A percentile compares a stretch with the other conserved stretches of the same genome.
These are phyloP conservation scores for Epizoanthus fatuus DNA, from an alignment of 92 coral and sea anemone species.

Conservation along the genomic window DNA sequence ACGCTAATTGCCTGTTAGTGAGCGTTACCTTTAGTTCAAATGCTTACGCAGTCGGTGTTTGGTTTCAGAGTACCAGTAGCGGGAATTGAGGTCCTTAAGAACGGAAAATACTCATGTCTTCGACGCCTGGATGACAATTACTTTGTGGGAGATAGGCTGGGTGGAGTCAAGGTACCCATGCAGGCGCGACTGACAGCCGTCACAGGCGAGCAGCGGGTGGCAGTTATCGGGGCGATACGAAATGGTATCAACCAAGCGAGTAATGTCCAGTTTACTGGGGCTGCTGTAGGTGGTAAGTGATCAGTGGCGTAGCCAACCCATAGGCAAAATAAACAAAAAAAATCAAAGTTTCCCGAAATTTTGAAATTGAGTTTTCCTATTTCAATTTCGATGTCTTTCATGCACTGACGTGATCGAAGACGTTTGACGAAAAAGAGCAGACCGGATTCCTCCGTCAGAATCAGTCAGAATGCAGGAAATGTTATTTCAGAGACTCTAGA, in stretches of 20 bases:
- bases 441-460: too few species aligned
- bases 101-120: slow-evolving; percentile 72
- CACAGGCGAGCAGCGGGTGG: slow-evolving; percentile 78
- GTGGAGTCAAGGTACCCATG: slow-evolving; percentile 74
- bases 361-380: too few species aligned
- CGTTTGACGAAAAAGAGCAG: too few species aligned
- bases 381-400: too few species aligned
- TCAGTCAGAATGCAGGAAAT: too few species aligned
- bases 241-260: slow-evolving; percentile 56
- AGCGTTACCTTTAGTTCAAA: not conserved
- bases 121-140: slow-evolving; percentile 73
- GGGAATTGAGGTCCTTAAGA: slow-evolving; percentile 79
- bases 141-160: slow-evolving; percentile 74
- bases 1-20: too few species aligned
- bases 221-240: slow-evolving; percentile 55
- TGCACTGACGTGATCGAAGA: too few species aligned
- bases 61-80: slow-evolving; percentile 72
- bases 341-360: too few species aligned
- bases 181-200: slow-evolving; percentile 81
- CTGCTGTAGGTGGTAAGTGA: slow-evolving; percentile 59
- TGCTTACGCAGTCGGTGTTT: not conserved
- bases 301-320: too few species aligned
- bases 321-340: too few species aligned
- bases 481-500: too few species aligned
- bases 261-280: slow-evolving; percentile 79